Conservation (phyloP, 2,888 invertebrate species). For the Oscheius onirici region DNA sequence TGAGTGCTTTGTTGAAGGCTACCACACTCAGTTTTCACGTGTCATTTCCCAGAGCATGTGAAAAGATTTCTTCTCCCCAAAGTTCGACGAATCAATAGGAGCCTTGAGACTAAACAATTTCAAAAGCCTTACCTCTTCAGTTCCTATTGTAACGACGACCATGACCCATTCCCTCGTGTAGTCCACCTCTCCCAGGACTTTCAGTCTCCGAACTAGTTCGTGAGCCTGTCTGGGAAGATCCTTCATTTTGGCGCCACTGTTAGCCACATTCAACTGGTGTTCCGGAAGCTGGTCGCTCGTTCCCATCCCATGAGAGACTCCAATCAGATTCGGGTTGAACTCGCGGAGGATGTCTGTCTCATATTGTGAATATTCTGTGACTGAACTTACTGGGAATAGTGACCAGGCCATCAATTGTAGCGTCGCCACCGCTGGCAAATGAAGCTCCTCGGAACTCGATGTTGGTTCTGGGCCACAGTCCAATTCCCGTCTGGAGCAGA, state of each 20-base stretch:
- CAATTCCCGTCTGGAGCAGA: slow-evolving; percentile 62
- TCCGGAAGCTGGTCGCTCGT: slow-evolving; percentile 60
- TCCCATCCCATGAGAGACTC: slow-evolving; percentile 68
- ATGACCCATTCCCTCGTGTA: slow-evolving; percentile 67
- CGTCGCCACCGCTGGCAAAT: slow-evolving; percentile 69
- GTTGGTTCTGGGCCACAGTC: slow-evolving; percentile 64
- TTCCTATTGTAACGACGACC: slow-evolving; percentile 69
- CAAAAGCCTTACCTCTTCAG: slow-evolving; percentile 60
- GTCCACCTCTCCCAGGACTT: slow-evolving; percentile 54
- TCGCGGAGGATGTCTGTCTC: slow-evolving; percentile 66
- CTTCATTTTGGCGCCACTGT: slow-evolving; percentile 55
- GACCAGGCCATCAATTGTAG: slow-evolving; percentile 70
- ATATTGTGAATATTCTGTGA: too few relatives aligned
- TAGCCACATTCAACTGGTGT: slow-evolving; percentile 67
- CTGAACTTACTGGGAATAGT: slow-evolving; percentile 63
- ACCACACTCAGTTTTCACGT: too few relatives aligned
- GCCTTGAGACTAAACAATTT: too few relatives aligned
- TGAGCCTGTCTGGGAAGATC: slow-evolving; percentile 63
- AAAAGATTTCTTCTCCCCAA: too few relatives aligned
- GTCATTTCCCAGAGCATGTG: too few relatives aligned
- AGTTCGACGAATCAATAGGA: too few relatives aligned
- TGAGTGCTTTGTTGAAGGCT: too few relatives aligned
- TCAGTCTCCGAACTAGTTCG: slow-evolving; percentile 59
- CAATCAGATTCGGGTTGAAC: slow-evolving; percentile 56
- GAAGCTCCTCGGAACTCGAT: slow-evolving; percentile 69